Conservation (phyloP, 1,140 invertebrate genomes). For the Trinorchestia longiramus region DNA sequence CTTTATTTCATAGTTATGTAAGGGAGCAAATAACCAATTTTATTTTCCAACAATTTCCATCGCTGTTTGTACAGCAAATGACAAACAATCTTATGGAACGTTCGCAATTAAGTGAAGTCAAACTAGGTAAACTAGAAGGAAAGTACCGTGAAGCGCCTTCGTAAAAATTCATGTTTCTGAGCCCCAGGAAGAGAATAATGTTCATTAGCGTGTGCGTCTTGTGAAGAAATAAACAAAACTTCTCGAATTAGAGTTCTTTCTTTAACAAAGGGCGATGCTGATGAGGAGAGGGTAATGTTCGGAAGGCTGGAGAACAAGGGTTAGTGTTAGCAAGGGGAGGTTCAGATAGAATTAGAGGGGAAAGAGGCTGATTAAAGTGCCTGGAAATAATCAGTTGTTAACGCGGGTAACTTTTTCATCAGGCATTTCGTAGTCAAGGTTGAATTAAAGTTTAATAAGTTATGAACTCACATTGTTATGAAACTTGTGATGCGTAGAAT, state of each 20-base stretch:
- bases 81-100: background rate
- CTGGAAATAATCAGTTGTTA: background rate
- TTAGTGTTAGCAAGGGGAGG: background rate
- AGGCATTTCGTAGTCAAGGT: background rate
- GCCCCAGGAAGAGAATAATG: slow-evolving; percentile 6
- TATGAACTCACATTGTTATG: background rate
- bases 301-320: background rate
- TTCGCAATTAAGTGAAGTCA: slow-evolving; percentile 17
- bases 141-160: background rate
- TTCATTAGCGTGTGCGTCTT: slow-evolving; percentile 43
- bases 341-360: background rate
- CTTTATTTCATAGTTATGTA: background rate
- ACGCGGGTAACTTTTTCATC: background rate
- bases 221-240: slow-evolving; percentile 45
- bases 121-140: background rate
- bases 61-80: background rate
- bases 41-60: background rate
- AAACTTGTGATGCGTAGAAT: too few species aligned
- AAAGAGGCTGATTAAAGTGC: background rate
- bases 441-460: background rate
- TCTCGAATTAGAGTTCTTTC: slow-evolving; percentile 51
- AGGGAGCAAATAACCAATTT: background rate
- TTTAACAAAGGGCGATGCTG: slow-evolving; percentile 42
- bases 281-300: background rate
- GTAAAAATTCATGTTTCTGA: slow-evolving; percentile 12